These are phyloP conservation scores for Calephelis perditalis DNA, from an alignment of 2,888 invertebrate genomes.

Conservation along the genomic window DNA sequence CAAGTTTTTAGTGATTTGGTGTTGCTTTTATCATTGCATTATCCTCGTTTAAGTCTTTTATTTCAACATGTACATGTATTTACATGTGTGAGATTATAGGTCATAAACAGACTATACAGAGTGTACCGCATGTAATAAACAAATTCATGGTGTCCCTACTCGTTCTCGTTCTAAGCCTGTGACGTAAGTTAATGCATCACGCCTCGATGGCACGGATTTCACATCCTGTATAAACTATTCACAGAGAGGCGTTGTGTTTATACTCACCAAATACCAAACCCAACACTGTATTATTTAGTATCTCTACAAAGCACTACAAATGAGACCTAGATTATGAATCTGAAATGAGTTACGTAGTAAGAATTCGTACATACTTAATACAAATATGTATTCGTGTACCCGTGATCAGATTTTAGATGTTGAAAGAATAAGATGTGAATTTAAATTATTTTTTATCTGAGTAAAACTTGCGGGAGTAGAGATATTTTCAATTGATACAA, in stretches of 20 bases:
- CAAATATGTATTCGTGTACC: too few relatives aligned
- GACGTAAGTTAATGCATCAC: constrained; percentile 63
- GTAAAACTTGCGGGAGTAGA: too few relatives aligned
- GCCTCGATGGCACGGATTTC: constrained; percentile 47
- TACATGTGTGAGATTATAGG: too few relatives aligned
- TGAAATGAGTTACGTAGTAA: not conserved
- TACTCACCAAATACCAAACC: not conserved
- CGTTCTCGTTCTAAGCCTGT: constrained; percentile 48
- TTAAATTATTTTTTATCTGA: too few relatives aligned
- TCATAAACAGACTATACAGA: too few relatives aligned
- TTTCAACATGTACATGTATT: not conserved
- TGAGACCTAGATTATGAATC: not conserved
- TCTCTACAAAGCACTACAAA: not conserved
- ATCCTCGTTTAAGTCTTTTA: not conserved
- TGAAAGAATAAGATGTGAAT: too few relatives aligned
- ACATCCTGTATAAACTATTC: constrained; percentile 63
- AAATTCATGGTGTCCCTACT: constrained; percentile 32
- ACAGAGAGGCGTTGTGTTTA: constrained; percentile 34
- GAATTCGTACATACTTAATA: too few relatives aligned
- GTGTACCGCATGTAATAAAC: too few relatives aligned
- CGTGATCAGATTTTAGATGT: too few relatives aligned
- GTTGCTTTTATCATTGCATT: too few relatives aligned
- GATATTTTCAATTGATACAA: too few relatives aligned
- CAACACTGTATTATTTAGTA: constrained; percentile 5
- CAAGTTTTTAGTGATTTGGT: too few relatives aligned